A percentile compares a stretch with the other conserved stretches of the same genome.
phyloP scores from a whole-genome alignment of 2,888 invertebrate species.

The Lathronympha strigana region DNA sequence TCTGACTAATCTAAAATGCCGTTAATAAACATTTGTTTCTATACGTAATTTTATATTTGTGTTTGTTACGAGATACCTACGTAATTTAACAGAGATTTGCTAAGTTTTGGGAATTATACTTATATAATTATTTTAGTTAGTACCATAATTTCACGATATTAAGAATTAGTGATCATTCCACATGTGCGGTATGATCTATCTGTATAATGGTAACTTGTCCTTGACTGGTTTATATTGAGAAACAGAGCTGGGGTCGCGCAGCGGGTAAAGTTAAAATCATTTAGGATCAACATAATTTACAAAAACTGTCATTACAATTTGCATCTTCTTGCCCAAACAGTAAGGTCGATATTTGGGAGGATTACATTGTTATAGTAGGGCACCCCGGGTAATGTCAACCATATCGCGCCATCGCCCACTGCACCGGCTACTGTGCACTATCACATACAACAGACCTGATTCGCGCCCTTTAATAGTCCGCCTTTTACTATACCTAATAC shows the following conservation, averaged over 20 bases:
- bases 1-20: too few species aligned
- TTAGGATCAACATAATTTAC: not conserved
- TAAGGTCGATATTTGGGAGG: not conserved
- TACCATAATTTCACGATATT: not conserved
- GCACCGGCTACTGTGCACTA: constrained; percentile 45
- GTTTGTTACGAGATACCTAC: too few species aligned
- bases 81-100: too few species aligned
- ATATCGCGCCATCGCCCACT: constrained; percentile 42
- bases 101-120: too few species aligned
- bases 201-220: constrained; percentile 17
- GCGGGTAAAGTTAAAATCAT: constrained; percentile 24
- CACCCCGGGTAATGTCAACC: not conserved
- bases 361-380: not conserved
- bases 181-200: constrained; percentile 3
- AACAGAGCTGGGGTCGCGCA: constrained; percentile 20
- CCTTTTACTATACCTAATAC: constrained; percentile 76
- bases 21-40: too few species aligned
- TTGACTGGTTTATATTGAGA: constrained; percentile 36
- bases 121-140: not conserved
- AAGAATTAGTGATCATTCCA: constrained; percentile 1
- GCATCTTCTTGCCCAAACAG: not conserved
- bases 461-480: constrained; percentile 78
- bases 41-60: too few species aligned
- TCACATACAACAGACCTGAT: constrained; percentile 59
- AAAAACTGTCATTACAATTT: not conserved